Conservation (phyloP, 2,797 vertebrate species). For the Neoniphon sammara region DNA sequence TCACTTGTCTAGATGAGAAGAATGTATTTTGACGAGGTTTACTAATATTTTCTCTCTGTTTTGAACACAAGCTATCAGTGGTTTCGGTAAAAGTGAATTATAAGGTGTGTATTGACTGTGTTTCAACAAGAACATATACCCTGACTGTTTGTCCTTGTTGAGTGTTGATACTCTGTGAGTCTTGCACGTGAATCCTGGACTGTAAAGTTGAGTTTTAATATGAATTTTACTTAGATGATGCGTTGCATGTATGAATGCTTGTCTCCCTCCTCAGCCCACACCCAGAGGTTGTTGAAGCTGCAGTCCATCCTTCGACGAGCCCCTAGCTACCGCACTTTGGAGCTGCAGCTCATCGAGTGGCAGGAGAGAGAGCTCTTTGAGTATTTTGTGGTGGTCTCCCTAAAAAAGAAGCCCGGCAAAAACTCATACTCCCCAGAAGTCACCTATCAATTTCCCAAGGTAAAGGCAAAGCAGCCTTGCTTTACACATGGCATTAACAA, state of each 20-base stretch:
- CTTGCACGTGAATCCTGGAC: background rate
- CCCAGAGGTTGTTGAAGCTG: constrained; percentile 94
- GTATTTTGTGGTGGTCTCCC: constrained; percentile 98
- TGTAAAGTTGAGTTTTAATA: background rate
- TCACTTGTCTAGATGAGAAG: constrained; percentile 10
- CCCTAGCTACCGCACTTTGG: constrained; percentile 96
- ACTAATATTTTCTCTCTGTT: constrained; percentile 10
- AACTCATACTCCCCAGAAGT: constrained; percentile 95
- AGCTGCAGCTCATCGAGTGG: constrained; percentile 98
- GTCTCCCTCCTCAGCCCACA: constrained; percentile 86
- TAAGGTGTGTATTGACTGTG: constrained; percentile 16
- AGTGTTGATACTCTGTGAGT: background rate
- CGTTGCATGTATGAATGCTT: constrained; percentile 9
- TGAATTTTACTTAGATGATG: background rate
- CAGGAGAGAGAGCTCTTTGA: constrained; percentile 98
- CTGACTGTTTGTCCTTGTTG: background rate
- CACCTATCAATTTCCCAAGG: constrained; percentile 99
- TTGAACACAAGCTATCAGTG: constrained; percentile 15
- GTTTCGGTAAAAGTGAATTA: constrained; percentile 6
- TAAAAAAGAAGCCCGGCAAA: constrained; percentile 97
- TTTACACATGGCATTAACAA: constrained; percentile 2
- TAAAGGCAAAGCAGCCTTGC: constrained; percentile 71
- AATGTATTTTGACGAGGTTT: constrained; percentile 6
- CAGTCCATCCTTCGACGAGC: constrained; percentile 95
- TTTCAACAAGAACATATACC: background rate